Evolutionary conservation across 2,797 vertebrate genomes (phyloP), one percentile per base, ranked within the genome.

Genomic region (Phrynocephalus forsythii): DNA sequence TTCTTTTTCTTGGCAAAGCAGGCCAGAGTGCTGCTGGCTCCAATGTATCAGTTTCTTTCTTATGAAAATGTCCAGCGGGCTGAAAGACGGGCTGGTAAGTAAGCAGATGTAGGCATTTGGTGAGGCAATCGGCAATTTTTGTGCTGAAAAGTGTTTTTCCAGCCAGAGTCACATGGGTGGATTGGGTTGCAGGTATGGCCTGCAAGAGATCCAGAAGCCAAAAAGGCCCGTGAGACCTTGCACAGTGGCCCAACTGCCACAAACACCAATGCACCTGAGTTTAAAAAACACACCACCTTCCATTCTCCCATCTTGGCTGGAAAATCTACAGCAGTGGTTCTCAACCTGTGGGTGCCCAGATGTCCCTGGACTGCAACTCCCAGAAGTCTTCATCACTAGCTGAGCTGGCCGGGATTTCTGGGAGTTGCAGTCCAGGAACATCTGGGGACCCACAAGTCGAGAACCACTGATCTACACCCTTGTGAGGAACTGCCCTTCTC

Each of bases 1-100:
- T 85, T 18, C 66, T 86, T 86, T 82, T 88, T 68, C 76, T 76
- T 84, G 33, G 1, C 30, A 71, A 50, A 48, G 3, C 6, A 78
- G 76, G 24, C 68, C 26, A 50, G 88, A 75, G 20, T 24, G 63
- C 82, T 48, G 30, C 44, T n/a, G n/a, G 83, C 30, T 0, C 48
- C 48, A 24, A 48, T 9, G 60, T 77, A 33, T 60, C 56, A 60
- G 9, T 60, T 60, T 44, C 38, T 60, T 60, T 60, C 56, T 60
- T 60, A 60, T 60, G 56, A 60, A 60, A 60, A 60, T 60, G 56
- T 16, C 56, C 15, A 10, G 15, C 15, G 56, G 56, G 56, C 56
- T 60, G 56, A 60, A 60, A 60, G 8, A 60, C 38, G 38, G 38
- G 15, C 56, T 16, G 9, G 56, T 60, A 60, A 60, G 56, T 9